Conservation (phyloP, 2,113 vertebrate genomes). For the Psittacara wagleri region DNA sequence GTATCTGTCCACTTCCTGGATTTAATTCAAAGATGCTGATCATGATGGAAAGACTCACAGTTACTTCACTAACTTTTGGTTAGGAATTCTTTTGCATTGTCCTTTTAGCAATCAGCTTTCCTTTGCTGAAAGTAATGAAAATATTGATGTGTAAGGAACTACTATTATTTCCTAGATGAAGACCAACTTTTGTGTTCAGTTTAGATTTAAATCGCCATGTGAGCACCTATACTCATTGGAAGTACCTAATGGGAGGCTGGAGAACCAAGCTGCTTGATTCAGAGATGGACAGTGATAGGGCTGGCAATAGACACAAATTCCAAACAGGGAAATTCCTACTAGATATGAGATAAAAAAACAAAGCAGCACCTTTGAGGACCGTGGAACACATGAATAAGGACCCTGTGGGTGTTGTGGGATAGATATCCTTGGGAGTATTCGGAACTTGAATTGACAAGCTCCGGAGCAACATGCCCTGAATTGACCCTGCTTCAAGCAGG, state of each 20-base stretch:
- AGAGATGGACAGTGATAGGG: background rate
- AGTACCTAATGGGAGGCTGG: background rate
- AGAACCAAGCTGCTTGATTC: background rate
- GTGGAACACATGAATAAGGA: background rate
- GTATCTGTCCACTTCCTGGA: background rate
- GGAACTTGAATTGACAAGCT: background rate
- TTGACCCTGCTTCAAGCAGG: background rate
- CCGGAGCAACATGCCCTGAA: background rate
- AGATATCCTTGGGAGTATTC: background rate
- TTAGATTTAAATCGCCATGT: background rate
- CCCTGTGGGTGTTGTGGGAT: background rate
- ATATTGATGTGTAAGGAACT: background rate
- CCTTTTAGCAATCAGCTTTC: background rate
- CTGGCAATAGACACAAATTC: background rate
- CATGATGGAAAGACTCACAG: background rate
- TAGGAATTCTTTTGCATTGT: background rate
- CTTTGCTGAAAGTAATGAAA: background rate
- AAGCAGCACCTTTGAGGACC: background rate
- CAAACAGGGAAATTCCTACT: background rate
- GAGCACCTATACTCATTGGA: background rate
- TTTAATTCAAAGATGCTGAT: background rate
- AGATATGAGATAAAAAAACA: background rate
- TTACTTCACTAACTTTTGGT: background rate
- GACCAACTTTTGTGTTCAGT: background rate
- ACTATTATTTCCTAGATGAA: background rate